Evolutionary conservation across 2,113 vertebrate genomes (phyloP).

Genomic region (Periophthalmodon schlosseri): DNA sequence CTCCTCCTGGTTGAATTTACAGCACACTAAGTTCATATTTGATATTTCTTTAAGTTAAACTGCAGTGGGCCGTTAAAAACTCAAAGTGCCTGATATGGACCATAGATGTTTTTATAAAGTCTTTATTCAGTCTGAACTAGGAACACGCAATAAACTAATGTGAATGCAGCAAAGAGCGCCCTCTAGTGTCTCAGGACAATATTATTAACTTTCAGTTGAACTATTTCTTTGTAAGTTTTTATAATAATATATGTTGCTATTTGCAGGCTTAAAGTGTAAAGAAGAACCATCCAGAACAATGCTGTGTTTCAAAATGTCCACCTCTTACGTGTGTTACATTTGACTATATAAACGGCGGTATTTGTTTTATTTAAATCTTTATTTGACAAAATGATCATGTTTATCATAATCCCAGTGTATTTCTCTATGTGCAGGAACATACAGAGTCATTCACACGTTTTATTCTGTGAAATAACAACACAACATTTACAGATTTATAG

Average conservation of each 20-base stretch:
- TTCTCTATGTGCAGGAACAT: conserved; percentile 15
- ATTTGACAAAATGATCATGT: conserved; percentile 28
- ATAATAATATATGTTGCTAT: not conserved
- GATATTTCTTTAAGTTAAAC: not conserved
- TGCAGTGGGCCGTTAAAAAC: not conserved
- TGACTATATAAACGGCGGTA: not conserved
- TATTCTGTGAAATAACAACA: conserved; percentile 21
- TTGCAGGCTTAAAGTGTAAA: not conserved
- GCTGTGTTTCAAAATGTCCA: not conserved
- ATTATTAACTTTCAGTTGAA: not conserved
- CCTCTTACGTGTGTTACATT: not conserved
- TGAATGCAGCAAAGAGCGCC: not conserved
- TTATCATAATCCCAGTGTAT: conserved; percentile 1
- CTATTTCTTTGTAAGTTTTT: not conserved
- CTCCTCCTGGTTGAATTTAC: not conserved
- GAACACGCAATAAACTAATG: conserved; percentile 3
- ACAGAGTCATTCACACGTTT: conserved; percentile 16
- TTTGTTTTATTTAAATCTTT: conserved; percentile 34
- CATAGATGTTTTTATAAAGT: no score
- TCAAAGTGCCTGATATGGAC: conserved; percentile 41
- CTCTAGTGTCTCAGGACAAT: conserved; percentile 28
- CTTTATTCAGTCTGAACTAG: no score
- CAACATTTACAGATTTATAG: conserved; percentile 9
- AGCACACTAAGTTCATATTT: not conserved
- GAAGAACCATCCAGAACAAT: not conserved